Percentiles rank a stretch among this genome's conserved stretches.
These are phyloP conservation scores for Engystomops pustulosus DNA, from an alignment of 2,113 vertebrate species.

Conservation along the genomic window DNA sequence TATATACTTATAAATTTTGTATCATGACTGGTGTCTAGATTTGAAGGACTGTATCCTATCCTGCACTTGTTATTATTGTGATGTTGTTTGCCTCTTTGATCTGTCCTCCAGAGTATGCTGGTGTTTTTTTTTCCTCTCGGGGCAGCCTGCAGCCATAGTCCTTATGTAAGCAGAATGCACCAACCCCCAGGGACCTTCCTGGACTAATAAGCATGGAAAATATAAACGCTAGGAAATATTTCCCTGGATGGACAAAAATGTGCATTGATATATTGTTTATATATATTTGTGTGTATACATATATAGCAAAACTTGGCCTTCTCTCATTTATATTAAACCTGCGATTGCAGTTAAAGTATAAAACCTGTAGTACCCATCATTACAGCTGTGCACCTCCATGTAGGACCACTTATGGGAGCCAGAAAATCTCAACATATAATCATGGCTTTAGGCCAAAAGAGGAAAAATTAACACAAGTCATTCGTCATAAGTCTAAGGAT, in stretches of 20 bases:
- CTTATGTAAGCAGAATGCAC: slow-evolving; percentile 41
- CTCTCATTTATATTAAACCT: too few relatives aligned
- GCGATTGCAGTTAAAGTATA: too few relatives aligned
- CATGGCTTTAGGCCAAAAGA: too few relatives aligned
- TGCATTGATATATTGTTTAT: background rate
- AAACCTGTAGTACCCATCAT: too few relatives aligned
- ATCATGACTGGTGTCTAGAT: background rate
- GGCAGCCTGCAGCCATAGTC: slow-evolving; percentile 24
- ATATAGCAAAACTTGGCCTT: too few relatives aligned
- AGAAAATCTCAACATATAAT: too few relatives aligned
- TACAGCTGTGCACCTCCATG: too few relatives aligned
- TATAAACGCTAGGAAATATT: slow-evolving; percentile 21
- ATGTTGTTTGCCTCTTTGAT: slow-evolving; percentile 6
- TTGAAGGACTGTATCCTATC: background rate
- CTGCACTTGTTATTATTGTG: background rate
- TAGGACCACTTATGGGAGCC: too few relatives aligned
- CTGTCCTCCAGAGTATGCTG: slow-evolving; percentile 10
- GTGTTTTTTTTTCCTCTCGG: slow-evolving; percentile 1
- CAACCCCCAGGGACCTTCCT: background rate
- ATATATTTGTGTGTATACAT: too few relatives aligned
- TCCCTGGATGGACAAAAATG: slow-evolving; percentile 16
- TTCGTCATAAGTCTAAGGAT: too few relatives aligned
- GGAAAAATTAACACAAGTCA: too few relatives aligned
- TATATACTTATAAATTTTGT: background rate
- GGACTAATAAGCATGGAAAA: slow-evolving; percentile 17